Base-by-base conservation (phyloP, 2,888 invertebrate species). In the Autographa pulchrina region DNA sequence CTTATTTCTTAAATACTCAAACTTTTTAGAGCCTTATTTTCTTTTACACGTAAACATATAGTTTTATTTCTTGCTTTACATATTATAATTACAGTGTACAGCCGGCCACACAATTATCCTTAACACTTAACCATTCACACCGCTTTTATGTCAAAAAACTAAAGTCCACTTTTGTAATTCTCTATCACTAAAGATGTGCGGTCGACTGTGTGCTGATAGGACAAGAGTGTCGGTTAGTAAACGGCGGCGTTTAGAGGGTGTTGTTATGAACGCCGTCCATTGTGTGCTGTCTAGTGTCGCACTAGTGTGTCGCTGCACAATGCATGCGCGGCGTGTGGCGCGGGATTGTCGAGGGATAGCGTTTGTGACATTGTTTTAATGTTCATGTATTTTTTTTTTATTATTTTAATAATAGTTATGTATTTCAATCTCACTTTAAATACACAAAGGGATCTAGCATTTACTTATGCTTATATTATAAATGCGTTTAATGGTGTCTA, bases 231-330 rank as follows among this genome's bases (percentile, higher is more conserved):
- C 14, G 16, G 48, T n/a, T 48, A n/a, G 48, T 48, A n/a, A 48
- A 48, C 7, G n/a, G 4, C 67, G 73, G 58, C 54, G 72, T 62
- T 65, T 41, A 65, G 67, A 59, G n/a, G 43, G 43, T 66, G 64
- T 63, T 80, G 78, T 75, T 70, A 81, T 63, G 52, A 65, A 65
- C 62, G 66, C 60, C 74, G 70, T 38, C 62, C 31, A 70, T 66
- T 76, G 65, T 76, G 32, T 74, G n/a, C n/a, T n/a, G 18, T 58
- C 64, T 16, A 68, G 65, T 54, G 25, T 60, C 38, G 52, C 70
- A 62, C 16, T 3, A 5, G 65, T 9, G 48, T 62, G 14, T 67
- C 62, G 67, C 67, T 63, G 80, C 76, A 72, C 76, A 72, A 61
- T 66, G 75, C 58, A 18, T 70, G 59, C 16, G 9, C 16, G 16